A percentile compares a stretch with the other conserved stretches of the same genome.
Evolutionary conservation across 2,113 vertebrate genomes (phyloP).

Genomic region (Holacanthus passer): DNA sequence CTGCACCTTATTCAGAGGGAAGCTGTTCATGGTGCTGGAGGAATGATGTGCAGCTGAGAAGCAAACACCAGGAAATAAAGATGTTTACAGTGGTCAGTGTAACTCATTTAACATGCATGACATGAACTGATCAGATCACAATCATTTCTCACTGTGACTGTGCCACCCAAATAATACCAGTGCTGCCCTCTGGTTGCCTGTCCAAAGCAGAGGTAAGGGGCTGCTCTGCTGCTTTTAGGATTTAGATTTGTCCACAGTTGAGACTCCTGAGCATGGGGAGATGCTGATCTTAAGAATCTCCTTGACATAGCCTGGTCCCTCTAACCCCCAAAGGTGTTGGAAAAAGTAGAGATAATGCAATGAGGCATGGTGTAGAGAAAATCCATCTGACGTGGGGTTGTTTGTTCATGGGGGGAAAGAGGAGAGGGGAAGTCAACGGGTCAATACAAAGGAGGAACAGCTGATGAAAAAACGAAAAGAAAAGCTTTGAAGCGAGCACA

Average conservation of each 20-base stretch:
- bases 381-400: slow-evolving; percentile 50
- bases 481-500: slow-evolving; percentile 1
- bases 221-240: slow-evolving; percentile 17
- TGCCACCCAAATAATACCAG: slow-evolving; percentile 6
- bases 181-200: slow-evolving; percentile 6
- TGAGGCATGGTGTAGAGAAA: slow-evolving; percentile 52
- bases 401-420: slow-evolving; percentile 52
- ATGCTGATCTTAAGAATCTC: slow-evolving; percentile 53
- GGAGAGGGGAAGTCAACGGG: slow-evolving; percentile 17
- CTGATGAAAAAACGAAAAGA: slow-evolving; percentile 14
- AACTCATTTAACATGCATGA: slow-evolving; percentile 26
- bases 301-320: slow-evolving; percentile 36
- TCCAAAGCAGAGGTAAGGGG: neutral
- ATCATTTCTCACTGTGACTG: slow-evolving; percentile 12
- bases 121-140: slow-evolving; percentile 21
- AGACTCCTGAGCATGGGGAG: slow-evolving; percentile 22
- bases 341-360: slow-evolving; percentile 46
- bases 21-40: slow-evolving; percentile 66
- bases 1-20: slow-evolving; percentile 6
- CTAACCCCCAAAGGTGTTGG: slow-evolving; percentile 50
- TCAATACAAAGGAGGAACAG: slow-evolving; percentile 34
- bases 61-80: slow-evolving; percentile 8
- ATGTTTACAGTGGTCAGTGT: slow-evolving; percentile 7
- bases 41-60: neutral
- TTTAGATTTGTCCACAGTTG: slow-evolving; percentile 23